Conservation (phyloP, 2,797 vertebrate species). For the Hyperoplus lanceolatus region DNA sequence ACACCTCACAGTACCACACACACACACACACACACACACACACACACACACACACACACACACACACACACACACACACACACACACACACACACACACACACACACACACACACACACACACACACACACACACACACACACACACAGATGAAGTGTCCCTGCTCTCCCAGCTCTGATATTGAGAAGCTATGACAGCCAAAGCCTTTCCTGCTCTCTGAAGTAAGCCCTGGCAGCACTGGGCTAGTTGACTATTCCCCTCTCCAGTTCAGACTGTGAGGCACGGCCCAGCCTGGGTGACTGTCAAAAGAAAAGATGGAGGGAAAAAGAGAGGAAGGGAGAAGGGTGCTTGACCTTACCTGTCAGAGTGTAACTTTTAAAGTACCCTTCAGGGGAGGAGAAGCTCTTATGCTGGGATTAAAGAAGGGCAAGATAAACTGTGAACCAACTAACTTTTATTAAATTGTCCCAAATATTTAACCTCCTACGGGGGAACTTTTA, state of each 20-base stretch:
- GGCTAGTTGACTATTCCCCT: conserved; percentile 69
- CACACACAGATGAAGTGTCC: conserved; percentile 77
- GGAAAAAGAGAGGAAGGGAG: conserved; percentile 47
- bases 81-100: too few relatives aligned
- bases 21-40: too few relatives aligned
- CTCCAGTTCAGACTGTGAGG: conserved; percentile 56
- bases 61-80: too few relatives aligned
- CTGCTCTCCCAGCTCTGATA: conserved; percentile 71
- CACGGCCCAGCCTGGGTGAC: conserved; percentile 63
- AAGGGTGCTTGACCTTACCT: conserved; percentile 62
- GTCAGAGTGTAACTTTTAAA: conserved; percentile 55
- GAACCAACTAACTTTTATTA: not conserved
- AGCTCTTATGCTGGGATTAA: not conserved
- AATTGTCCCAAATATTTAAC: not conserved
- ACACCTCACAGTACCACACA: not conserved
- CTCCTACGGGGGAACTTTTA: too few relatives aligned
- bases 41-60: too few relatives aligned
- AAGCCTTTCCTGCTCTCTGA: conserved; percentile 70
- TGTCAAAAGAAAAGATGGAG: conserved; percentile 50
- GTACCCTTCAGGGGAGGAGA: conserved; percentile 18
- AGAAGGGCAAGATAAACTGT: not conserved
- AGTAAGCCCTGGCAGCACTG: conserved; percentile 70
- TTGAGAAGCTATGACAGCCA: conserved; percentile 78
- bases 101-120: too few relatives aligned
- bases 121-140: not conserved